These are phyloP conservation scores for Dioctria rufipes DNA, from an alignment of 2,888 invertebrate genomes.

Conservation along the genomic window DNA sequence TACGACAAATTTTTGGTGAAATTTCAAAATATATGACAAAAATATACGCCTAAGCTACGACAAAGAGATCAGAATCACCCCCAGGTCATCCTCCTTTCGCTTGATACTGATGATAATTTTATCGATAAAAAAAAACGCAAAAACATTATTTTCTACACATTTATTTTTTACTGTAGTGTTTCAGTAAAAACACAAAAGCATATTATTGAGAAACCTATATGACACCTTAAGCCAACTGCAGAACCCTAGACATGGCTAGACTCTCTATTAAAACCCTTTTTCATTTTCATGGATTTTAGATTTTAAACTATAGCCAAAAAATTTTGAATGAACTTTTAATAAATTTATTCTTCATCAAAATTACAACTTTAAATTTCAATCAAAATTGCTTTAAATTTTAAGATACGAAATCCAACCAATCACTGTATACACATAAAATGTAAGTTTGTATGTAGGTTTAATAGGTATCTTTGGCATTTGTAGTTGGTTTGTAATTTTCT, in stretches of 20 bases:
- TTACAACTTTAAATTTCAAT: not conserved
- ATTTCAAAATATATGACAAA: no score
- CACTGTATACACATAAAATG: not conserved
- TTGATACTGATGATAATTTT: not conserved
- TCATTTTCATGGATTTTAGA: no score
- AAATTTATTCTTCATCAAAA: not conserved
- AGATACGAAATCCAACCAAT: not conserved
- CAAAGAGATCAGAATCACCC: no score
- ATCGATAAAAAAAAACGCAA: not conserved
- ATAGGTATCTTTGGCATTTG: not conserved
- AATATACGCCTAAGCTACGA: no score
- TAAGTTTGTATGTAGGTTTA: no score
- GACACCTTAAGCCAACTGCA: not conserved
- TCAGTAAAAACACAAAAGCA: slow-evolving; percentile 32
- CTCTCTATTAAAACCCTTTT: not conserved
- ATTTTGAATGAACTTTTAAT: not conserved
- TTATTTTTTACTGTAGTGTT: slow-evolving; percentile 34
- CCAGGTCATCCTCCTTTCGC: slow-evolving; percentile 13
- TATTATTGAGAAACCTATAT: slow-evolving; percentile 24
- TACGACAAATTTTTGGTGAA: no score
- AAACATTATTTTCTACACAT: slow-evolving; percentile 24
- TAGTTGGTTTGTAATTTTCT: no score
- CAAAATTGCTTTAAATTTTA: not conserved
- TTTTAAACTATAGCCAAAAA: not conserved
- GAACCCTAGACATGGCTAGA: not conserved